phyloP scores from a whole-genome alignment of 1,140 invertebrate genomes.

The Acyrthosiphon pisum region DNA sequence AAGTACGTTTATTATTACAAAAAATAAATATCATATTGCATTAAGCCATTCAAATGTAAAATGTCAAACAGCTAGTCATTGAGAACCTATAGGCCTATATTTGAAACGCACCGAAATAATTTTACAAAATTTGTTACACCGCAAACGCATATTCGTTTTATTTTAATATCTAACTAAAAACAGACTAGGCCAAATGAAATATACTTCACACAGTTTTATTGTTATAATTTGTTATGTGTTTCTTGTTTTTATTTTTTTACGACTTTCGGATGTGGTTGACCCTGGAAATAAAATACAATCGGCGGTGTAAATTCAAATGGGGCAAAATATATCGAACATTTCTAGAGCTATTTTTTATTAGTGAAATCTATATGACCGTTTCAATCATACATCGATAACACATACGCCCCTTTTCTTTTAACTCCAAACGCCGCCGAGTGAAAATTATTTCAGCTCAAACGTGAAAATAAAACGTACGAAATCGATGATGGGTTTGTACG shows the following conservation, averaged over 20 bases:
- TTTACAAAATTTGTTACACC: neutral
- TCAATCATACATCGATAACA: neutral
- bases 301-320: conserved; percentile 2
- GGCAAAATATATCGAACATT: conserved; percentile 10
- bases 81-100: too few species aligned
- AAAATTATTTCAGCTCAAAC: neutral
- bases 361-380: conserved; percentile 26
- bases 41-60: neutral
- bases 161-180: conserved; percentile 17
- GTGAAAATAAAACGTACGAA: neutral
- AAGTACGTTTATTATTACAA: neutral
- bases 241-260: conserved; percentile 25
- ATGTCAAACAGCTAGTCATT: neutral
- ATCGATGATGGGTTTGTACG: neutral
- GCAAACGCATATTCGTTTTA: conserved; percentile 11
- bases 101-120: neutral
- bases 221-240: conserved; percentile 49
- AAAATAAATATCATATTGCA: neutral
- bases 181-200: neutral
- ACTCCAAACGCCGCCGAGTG: neutral
- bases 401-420: neutral
- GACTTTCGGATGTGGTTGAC: conserved; percentile 53
- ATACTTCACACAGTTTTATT: conserved; percentile 5
- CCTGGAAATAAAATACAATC: conserved; percentile 47
- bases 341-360: neutral